phyloP scores from a whole-genome alignment of 2,797 vertebrate genomes.

The Synaphobranchus kaupii region DNA sequence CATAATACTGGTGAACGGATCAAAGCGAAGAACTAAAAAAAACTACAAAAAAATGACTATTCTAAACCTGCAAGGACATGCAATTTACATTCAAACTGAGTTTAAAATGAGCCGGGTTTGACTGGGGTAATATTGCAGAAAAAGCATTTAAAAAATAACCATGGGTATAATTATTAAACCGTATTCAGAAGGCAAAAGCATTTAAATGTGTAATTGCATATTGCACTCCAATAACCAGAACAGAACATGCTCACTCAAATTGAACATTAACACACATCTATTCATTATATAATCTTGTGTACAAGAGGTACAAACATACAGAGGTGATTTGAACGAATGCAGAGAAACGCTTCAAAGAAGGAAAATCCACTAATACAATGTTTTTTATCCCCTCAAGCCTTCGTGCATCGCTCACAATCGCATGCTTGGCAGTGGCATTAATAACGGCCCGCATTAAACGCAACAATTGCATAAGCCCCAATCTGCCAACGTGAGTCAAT shows the following conservation, averaged over 20 bases:
- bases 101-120: neutral
- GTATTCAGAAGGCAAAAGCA: neutral
- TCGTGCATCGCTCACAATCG: neutral
- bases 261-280: neutral
- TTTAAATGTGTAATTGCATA: neutral
- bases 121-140: neutral
- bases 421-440: neutral
- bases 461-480: neutral
- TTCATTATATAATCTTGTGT: neutral
- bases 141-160: neutral
- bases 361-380: neutral
- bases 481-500: conserved; percentile 19
- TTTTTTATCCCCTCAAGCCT: neutral
- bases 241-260: neutral
- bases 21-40: neutral
- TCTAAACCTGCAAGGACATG: neutral
- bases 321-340: neutral
- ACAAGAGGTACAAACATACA: neutral
- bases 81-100: neutral
- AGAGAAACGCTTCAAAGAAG: neutral
- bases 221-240: neutral
- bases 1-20: neutral
- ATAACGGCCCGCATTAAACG: neutral
- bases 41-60: neutral
- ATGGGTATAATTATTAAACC: neutral